These are phyloP conservation scores for Trachelipus rathkii DNA, from an alignment of 1,140 invertebrate species.

Conservation along the genomic window DNA sequence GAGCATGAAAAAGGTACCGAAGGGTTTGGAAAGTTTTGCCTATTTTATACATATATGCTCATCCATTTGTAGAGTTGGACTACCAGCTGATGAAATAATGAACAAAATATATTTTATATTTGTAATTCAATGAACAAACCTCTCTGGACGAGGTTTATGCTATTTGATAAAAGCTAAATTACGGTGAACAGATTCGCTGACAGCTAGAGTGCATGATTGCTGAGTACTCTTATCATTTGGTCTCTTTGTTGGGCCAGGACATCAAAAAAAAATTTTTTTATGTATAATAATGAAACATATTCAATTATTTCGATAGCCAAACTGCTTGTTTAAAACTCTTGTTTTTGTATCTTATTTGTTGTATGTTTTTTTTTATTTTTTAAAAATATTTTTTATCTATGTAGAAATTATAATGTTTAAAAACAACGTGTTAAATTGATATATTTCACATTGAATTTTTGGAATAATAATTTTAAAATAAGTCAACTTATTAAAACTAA, in stretches of 20 bases:
- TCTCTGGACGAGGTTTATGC: constrained; percentile 7
- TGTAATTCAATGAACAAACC: background rate
- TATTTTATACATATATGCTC: constrained; percentile 2
- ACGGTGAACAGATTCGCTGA: constrained; percentile 8
- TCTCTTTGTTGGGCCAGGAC: constrained; percentile 2
- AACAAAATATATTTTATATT: background rate
- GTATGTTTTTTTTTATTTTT: too few relatives aligned
- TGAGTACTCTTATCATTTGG: background rate
- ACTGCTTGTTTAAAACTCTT: too few relatives aligned
- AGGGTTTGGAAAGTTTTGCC: background rate
- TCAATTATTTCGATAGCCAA: too few relatives aligned
- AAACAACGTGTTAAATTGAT: too few relatives aligned
- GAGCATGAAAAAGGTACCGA: constrained; percentile 8
- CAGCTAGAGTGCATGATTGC: background rate
- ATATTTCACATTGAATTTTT: too few relatives aligned
- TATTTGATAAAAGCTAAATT: constrained; percentile 5
- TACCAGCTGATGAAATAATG: constrained; percentile 8
- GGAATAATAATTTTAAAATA: too few relatives aligned
- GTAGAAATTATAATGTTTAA: too few relatives aligned
- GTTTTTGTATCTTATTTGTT: too few relatives aligned
- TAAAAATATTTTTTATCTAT: too few relatives aligned
- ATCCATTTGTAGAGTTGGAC: constrained; percentile 2
- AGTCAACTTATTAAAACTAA: too few relatives aligned
- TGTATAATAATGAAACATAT: too few relatives aligned
- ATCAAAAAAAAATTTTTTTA: background rate